Percentiles rank a stretch among this genome's conserved stretches.
Evolutionary conservation across 2,888 invertebrate genomes (phyloP).

Genomic region (Malachius bipustulatus): DNA sequence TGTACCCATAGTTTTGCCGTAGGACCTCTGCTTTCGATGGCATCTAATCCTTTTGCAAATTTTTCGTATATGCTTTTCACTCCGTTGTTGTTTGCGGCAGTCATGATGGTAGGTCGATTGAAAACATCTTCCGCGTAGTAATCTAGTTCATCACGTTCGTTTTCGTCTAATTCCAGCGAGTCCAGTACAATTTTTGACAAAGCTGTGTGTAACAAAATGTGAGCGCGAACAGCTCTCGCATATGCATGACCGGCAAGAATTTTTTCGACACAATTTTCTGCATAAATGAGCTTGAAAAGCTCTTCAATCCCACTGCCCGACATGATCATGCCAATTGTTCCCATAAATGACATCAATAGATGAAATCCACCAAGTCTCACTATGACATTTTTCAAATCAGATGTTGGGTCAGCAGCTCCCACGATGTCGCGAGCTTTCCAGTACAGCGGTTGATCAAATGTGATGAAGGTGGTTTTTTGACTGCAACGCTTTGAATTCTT

Average conservation of each 20-base stretch:
- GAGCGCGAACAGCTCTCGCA: conserved; percentile 19
- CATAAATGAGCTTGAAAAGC: conserved; percentile 22
- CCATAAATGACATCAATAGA: conserved; percentile 29
- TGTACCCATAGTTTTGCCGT: conserved; percentile 22
- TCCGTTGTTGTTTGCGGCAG: neutral
- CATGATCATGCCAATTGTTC: conserved; percentile 30
- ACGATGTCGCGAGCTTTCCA: conserved; percentile 23
- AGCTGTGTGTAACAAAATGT: conserved; percentile 9
- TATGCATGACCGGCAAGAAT: conserved; percentile 22
- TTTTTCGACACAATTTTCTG: conserved; percentile 20
- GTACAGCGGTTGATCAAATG: conserved; percentile 20
- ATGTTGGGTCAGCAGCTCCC: conserved; percentile 12
- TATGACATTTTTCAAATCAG: conserved; percentile 24
- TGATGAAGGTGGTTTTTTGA: conserved; percentile 10
- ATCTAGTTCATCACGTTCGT: too few relatives aligned
- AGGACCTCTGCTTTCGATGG: conserved; percentile 18
- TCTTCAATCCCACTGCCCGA: conserved; percentile 30
- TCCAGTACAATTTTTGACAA: conserved; percentile 9
- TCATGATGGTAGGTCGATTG: neutral
- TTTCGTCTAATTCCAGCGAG: neutral
- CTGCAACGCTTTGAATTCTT: conserved; percentile 1
- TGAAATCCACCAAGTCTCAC: conserved; percentile 22
- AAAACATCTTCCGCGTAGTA: too few relatives aligned
- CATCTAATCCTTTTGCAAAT: conserved; percentile 12
- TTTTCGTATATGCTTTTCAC: conserved; percentile 8